phyloP scores from a whole-genome alignment of 2,797 vertebrate species.

The Hippopotamyrus pictus region DNA sequence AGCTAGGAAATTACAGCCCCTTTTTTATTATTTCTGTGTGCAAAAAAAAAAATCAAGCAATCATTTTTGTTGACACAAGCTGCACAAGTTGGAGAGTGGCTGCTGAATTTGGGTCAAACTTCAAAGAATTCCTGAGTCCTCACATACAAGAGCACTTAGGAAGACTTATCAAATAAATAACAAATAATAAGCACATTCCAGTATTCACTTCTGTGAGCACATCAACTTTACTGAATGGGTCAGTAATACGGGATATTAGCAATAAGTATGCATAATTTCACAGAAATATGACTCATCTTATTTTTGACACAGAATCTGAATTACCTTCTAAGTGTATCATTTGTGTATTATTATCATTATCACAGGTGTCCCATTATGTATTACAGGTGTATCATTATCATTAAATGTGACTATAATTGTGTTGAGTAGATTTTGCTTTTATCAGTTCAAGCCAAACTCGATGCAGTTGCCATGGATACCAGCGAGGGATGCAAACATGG shows the following conservation, averaged over 20 bases:
- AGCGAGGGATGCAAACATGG: conserved; percentile 5
- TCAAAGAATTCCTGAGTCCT: background rate
- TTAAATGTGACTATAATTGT: conserved; percentile 15
- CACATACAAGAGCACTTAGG: background rate
- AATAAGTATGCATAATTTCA: background rate
- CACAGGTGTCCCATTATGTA: conserved; percentile 1
- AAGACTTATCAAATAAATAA: background rate
- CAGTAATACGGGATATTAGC: background rate
- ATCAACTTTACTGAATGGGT: background rate
- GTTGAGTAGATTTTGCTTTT: background rate
- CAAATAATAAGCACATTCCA: background rate
- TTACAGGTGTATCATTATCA: conserved; percentile 9
- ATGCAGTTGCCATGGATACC: conserved; percentile 22
- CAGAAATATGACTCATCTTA: background rate
- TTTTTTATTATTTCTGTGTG: background rate
- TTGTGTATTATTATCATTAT: conserved; percentile 13
- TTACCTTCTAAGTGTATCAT: background rate
- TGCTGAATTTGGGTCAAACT: conserved; percentile 3
- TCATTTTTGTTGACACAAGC: conserved; percentile 11
- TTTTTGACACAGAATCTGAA: background rate
- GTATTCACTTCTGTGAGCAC: background rate
- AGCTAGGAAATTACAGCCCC: background rate
- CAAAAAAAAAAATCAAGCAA: background rate
- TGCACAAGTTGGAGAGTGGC: background rate
- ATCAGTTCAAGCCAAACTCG: background rate